Evolutionary conservation across 2,797 vertebrate genomes (phyloP).

Genomic region (Gymnothorax reevesii): DNA sequence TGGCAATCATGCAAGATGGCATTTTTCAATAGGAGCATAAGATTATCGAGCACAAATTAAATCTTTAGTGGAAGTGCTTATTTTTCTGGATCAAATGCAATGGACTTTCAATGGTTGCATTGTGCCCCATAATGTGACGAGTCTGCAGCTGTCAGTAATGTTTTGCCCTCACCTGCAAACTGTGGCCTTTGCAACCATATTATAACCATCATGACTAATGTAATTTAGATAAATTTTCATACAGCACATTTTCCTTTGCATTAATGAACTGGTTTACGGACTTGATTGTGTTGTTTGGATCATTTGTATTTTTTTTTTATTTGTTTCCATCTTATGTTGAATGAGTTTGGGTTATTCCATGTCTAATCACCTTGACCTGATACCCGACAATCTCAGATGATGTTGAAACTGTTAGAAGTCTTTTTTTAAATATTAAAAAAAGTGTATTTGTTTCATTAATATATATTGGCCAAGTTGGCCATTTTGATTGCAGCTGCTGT

Average conservation of each 20-base stretch:
- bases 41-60: too few relatives aligned
- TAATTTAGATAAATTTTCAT: neutral
- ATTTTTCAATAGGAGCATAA: too few relatives aligned
- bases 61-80: neutral
- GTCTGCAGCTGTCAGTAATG: neutral
- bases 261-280: neutral
- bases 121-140: neutral
- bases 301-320: neutral
- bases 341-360: neutral
- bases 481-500: too few relatives aligned
- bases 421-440: too few relatives aligned
- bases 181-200: neutral
- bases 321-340: neutral
- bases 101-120: neutral
- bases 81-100: neutral
- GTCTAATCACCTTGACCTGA: too few relatives aligned
- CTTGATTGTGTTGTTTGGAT: neutral
- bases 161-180: neutral
- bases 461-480: too few relatives aligned
- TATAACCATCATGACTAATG: neutral
- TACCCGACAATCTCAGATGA: too few relatives aligned
- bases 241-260: neutral
- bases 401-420: too few relatives aligned
- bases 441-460: too few relatives aligned
- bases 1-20: too few relatives aligned